Conservation (phyloP, 2,797 vertebrate species). For the Nannoperca australis region DNA sequence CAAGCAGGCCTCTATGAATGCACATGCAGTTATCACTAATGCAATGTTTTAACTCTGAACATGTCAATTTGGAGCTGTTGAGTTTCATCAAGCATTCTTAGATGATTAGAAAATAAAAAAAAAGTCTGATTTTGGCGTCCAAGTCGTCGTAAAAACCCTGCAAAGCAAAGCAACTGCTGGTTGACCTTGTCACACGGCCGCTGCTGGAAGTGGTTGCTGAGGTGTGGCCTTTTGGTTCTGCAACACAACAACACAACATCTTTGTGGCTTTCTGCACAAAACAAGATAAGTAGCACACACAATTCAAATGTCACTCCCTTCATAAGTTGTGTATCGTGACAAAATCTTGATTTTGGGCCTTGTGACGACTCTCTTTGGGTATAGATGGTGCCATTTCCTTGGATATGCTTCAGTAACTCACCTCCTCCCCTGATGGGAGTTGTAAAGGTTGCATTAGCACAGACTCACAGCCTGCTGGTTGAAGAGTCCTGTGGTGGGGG, state of each 20-base stretch:
- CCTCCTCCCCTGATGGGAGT: slow-evolving; percentile 28
- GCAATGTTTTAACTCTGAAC: neutral
- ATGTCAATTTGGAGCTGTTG: neutral
- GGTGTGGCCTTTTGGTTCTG: slow-evolving; percentile 53
- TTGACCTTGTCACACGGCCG: slow-evolving; percentile 13
- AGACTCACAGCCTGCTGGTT: slow-evolving; percentile 51
- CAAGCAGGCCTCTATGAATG: neutral
- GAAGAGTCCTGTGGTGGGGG: slow-evolving; percentile 47
- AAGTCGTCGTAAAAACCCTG: neutral
- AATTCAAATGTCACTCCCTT: neutral
- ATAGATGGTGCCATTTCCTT: slow-evolving; percentile 24
- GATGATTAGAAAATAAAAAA: neutral
- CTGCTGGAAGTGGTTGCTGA: slow-evolving; percentile 47
- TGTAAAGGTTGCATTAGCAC: slow-evolving; percentile 54
- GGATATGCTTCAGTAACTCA: slow-evolving; percentile 19
- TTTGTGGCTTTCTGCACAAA: slow-evolving; percentile 34
- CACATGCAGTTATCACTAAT: neutral
- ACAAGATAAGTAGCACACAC: neutral
- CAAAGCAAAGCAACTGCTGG: neutral
- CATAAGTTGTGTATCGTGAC: neutral
- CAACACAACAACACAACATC: slow-evolving; percentile 23
- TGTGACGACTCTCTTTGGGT: neutral
- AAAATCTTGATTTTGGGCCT: slow-evolving; percentile 8
- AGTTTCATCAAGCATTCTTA: neutral
- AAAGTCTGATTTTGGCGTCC: neutral